Percentiles rank a stretch among this genome's conserved stretches.
These are phyloP conservation scores for Chrysolina oricalcia DNA, from an alignment of 2,888 invertebrate species.

Conservation along the genomic window DNA sequence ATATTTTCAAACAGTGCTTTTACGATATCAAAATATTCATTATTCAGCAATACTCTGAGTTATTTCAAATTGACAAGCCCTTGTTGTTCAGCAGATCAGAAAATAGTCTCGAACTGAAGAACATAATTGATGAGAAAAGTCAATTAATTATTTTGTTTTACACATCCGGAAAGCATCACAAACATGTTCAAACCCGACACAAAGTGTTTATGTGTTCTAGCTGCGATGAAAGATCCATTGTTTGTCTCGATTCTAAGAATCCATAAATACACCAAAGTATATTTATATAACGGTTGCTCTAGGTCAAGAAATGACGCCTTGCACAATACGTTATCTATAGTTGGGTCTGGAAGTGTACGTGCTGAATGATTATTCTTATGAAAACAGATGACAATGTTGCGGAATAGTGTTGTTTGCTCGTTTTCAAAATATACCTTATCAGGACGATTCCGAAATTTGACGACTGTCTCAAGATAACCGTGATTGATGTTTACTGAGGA, in stretches of 20 bases:
- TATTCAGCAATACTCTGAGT: too few relatives aligned
- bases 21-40: too few relatives aligned
- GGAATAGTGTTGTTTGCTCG: not conserved
- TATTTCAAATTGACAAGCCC: too few relatives aligned
- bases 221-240: conserved; percentile 14
- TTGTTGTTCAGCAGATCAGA: too few relatives aligned
- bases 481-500: not conserved
- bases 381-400: not conserved
- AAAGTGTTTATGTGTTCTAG: not conserved
- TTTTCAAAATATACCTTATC: conserved; percentile 9
- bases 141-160: not conserved
- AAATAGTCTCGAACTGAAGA: too few relatives aligned
- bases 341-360: conserved; percentile 10
- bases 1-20: too few relatives aligned
- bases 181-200: not conserved
- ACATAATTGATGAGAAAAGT: too few relatives aligned
- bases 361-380: not conserved
- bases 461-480: not conserved
- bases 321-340: conserved; percentile 13
- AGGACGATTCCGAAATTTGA: not conserved
- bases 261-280: conserved; percentile 20
- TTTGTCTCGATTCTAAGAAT: conserved; percentile 6
- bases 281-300: conserved; percentile 31
- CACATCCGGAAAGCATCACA: not conserved
- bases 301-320: conserved; percentile 31